Percentiles rank a stretch among this genome's conserved stretches.
Conservation (phyloP, 1,140 invertebrate species). For the Adelges cooleyi region DNA sequence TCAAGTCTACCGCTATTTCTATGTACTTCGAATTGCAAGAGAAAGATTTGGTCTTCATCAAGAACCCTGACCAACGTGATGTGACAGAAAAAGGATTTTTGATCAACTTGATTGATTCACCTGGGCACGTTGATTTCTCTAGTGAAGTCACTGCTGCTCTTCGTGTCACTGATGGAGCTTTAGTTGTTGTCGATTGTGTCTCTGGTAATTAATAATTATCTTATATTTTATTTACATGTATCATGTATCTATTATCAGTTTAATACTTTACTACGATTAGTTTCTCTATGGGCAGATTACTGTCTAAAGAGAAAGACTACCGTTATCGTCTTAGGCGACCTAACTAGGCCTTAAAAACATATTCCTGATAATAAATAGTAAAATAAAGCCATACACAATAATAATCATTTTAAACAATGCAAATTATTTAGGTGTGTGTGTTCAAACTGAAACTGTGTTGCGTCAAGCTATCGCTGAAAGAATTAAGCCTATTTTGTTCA, state of each 20-base stretch:
- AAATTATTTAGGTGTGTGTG: conserved; percentile 92
- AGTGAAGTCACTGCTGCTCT: conserved; percentile 98
- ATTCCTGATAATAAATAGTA: too few species aligned
- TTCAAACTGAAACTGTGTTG: conserved; percentile 97
- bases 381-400: too few species aligned
- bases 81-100: conserved; percentile 90
- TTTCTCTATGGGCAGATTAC: too few species aligned
- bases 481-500: conserved; percentile 98
- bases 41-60: conserved; percentile 85
- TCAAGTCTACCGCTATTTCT: conserved; percentile 99
- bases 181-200: conserved; percentile 99
- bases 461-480: conserved; percentile 98
- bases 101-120: conserved; percentile 98
- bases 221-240: neutral
- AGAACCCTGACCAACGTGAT: conserved; percentile 73
- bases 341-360: too few species aligned
- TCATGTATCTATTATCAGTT: too few species aligned
- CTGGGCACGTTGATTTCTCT: conserved; percentile 98
- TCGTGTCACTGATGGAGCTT: conserved; percentile 96
- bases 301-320: too few species aligned
- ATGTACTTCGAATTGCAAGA: conserved; percentile 94
- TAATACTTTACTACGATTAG: too few species aligned
- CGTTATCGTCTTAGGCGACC: too few species aligned
- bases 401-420: too few species aligned
- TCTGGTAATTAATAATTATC: conserved; percentile 55